Evolutionary conservation across 2,797 vertebrate species (phyloP).

Genomic region (Pteropus rufus): DNA sequence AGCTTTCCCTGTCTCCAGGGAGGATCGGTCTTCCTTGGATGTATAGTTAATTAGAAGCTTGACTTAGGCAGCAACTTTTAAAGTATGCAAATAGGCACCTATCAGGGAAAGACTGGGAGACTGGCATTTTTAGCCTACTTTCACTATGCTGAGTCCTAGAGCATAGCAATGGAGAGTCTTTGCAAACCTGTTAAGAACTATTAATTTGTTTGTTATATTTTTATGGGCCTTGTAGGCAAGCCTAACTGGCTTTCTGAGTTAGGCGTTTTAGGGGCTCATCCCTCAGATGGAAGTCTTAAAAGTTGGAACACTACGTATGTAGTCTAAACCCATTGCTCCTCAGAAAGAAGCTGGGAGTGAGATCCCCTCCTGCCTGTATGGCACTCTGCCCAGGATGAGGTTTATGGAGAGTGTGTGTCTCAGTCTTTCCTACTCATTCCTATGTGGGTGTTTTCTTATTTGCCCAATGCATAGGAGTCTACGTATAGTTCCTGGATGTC

Average conservation of each 20-base stretch:
- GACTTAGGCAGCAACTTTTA: background rate
- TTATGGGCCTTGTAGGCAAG: background rate
- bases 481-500: background rate
- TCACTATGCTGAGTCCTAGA: background rate
- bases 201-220: background rate
- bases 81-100: background rate
- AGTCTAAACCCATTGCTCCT: background rate
- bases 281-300: background rate
- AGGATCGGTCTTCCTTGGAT: background rate
- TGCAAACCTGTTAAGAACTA: background rate
- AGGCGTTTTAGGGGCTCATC: background rate
- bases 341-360: background rate
- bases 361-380: no score
- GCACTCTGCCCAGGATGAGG: background rate
- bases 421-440: background rate
- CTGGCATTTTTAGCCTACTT: background rate
- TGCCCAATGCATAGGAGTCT: background rate
- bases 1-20: background rate
- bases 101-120: background rate
- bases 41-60: background rate
- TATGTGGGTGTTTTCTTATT: background rate
- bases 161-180: background rate
- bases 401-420: background rate
- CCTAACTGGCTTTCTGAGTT: background rate
- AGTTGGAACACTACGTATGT: background rate